Evolutionary conservation across 2,113 vertebrate genomes (phyloP).

Genomic region (Chinchilla lanigera): DNA sequence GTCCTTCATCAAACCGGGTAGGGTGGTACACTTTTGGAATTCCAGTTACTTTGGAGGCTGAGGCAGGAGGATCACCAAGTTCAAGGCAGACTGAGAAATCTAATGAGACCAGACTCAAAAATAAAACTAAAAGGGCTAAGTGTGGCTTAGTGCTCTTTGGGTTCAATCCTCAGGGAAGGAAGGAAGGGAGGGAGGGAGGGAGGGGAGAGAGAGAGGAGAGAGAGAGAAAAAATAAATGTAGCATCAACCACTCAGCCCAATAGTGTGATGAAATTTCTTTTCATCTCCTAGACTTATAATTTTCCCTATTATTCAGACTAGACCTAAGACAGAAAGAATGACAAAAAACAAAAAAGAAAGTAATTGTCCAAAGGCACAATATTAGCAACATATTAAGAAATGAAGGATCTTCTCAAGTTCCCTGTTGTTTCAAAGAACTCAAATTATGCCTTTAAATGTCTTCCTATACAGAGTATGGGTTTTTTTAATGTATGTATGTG

Average conservation of each 20-base stretch:
- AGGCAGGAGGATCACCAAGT: background rate
- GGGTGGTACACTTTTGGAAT: background rate
- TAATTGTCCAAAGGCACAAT: slow-evolving; percentile 1
- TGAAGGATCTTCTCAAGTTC: slow-evolving; percentile 11
- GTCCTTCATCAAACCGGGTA: background rate
- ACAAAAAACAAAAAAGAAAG: slow-evolving; percentile 31
- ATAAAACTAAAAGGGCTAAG: background rate
- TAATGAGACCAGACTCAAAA: background rate
- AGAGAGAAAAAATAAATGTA: background rate
- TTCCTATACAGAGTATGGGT: background rate
- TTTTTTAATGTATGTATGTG: background rate
- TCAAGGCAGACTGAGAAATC: background rate
- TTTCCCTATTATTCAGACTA: slow-evolving; percentile 19
- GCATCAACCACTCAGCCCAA: background rate
- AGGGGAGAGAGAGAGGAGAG: too few species aligned
- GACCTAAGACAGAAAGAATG: background rate
- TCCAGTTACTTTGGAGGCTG: background rate
- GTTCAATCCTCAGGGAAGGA: background rate
- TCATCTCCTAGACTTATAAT: slow-evolving; percentile 27
- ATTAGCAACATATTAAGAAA: slow-evolving; percentile 24
- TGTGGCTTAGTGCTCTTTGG: background rate
- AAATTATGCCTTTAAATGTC: slow-evolving; percentile 37
- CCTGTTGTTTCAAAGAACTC: slow-evolving; percentile 37
- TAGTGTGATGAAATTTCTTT: background rate
- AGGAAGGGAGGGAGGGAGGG: background rate